These are phyloP conservation scores for Marisa cornuarietis DNA, from an alignment of 1,140 invertebrate genomes.

Conservation along the genomic window DNA sequence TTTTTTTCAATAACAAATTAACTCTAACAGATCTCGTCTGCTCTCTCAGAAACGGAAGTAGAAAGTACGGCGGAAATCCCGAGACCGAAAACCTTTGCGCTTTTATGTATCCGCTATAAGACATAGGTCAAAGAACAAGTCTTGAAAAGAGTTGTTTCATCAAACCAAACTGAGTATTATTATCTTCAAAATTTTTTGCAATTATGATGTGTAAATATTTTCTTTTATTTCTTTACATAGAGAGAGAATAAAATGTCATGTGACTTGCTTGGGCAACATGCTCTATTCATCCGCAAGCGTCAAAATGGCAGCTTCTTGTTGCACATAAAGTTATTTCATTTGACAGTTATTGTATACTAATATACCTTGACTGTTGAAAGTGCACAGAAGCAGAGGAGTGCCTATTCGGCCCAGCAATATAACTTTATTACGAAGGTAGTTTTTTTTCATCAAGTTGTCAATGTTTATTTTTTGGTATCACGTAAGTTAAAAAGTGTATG, in stretches of 20 bases:
- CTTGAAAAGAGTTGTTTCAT: neutral
- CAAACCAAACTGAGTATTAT: neutral
- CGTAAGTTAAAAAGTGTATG: too few relatives aligned
- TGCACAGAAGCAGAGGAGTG: too few relatives aligned
- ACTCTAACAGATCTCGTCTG: constrained; percentile 9
- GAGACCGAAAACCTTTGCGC: neutral
- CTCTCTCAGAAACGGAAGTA: neutral
- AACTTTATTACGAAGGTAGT: too few relatives aligned
- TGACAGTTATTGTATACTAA: too few relatives aligned
- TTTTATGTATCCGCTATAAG: neutral
- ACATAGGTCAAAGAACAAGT: neutral
- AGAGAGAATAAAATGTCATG: neutral
- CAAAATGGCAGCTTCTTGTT: constrained; percentile 18
- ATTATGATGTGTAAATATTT: neutral
- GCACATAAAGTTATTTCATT: neutral
- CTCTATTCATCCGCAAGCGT: constrained; percentile 16
- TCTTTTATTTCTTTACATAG: neutral
- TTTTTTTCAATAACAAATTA: neutral
- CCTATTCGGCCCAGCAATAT: too few relatives aligned
- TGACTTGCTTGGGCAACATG: constrained; percentile 20
- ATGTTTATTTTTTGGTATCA: too few relatives aligned
- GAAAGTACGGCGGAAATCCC: neutral
- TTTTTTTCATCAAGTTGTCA: too few relatives aligned
- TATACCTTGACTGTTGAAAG: too few relatives aligned
- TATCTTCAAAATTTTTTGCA: neutral